Evolutionary conservation across 1,140 invertebrate species (phyloP), one percentile per base, ranked within the genome.

Genomic region (Magallana angulata): DNA sequence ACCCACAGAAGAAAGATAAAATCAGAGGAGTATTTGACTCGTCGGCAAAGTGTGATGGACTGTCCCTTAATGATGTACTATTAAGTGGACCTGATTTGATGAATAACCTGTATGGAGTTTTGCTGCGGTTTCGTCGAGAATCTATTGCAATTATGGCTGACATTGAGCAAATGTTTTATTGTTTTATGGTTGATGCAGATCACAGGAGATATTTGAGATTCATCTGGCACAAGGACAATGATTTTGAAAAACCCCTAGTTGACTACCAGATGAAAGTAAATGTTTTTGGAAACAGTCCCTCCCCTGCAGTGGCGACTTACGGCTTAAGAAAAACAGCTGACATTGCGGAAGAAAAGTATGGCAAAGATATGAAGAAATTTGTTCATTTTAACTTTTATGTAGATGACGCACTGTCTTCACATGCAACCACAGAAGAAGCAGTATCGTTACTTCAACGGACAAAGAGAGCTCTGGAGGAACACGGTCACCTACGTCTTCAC

Each of bases 231-330:
- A 11, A 76, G 0, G 71, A 90, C 11, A 89, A 90, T 59, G 85
- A 90, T 56, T 7, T 76, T 6, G 57, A 56, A 0, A 88, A 89
- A 36, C 80, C 82, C 1, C 1, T 89, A 0, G 83, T 89, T 2
- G 90, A 91, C 12, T 91, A 88, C 57, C 48, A 87, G 16, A 92
- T 92, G 90, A 82, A 3, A 7, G 88, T 90, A 2, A 89, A 92
- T 88, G 81, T 90, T 2, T 91, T 91, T 88, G 91, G 91, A 11
- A 89, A 88, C 62, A 88, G 18, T 1, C 57, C 89, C 8, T 88
- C 89, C 6, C 84, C 84, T 4, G 30, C 84, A 14, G 89, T 85
- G 11, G 85, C 87, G 0, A 88, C 87, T 2, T 90, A 71, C n/a
- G 87, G 87, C 0, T 59, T 91, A 6, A 24, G 81, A 18, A 87